A percentile compares a stretch with the other conserved stretches of the same genome.
These are phyloP conservation scores for Apostichopus japonicus DNA, from an alignment of 35 echinoderm and acorn worm genomes.

Conservation along the genomic window DNA sequence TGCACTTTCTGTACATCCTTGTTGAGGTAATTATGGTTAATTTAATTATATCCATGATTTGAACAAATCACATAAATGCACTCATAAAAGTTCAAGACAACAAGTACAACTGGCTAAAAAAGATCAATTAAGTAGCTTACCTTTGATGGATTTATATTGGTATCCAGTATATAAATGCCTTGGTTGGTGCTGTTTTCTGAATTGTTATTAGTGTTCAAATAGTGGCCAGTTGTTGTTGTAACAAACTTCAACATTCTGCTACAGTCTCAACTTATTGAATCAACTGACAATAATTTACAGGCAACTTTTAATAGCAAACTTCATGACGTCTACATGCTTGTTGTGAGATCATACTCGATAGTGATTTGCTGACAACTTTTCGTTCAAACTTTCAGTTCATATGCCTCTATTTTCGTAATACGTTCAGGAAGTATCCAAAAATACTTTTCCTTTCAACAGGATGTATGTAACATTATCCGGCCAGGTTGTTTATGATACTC, in stretches of 20 bases:
- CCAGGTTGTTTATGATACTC: neutral
- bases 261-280: neutral
- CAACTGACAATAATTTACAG: neutral
- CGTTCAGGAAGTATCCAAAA: neutral
- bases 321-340: neutral
- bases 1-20: too few relatives aligned
- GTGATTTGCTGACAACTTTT: neutral
- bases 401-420: neutral
- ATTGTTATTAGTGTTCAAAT: constrained; percentile 39
- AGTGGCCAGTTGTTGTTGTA: constrained; percentile 47
- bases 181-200: neutral
- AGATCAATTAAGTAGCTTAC: neutral
- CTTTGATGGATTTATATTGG: constrained; percentile 31
- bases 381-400: neutral
- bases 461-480: neutral
- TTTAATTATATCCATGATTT: too few relatives aligned
- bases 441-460: neutral
- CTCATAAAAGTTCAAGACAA: too few relatives aligned
- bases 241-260: constrained; percentile 49
- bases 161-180: constrained; percentile 38
- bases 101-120: too few relatives aligned
- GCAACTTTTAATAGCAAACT: neutral
- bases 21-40: too few relatives aligned
- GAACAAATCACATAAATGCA: too few relatives aligned
- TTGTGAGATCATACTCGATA: neutral